Conservation (phyloP, 1,140 invertebrate genomes). For the Brevipalpus yothersi region DNA sequence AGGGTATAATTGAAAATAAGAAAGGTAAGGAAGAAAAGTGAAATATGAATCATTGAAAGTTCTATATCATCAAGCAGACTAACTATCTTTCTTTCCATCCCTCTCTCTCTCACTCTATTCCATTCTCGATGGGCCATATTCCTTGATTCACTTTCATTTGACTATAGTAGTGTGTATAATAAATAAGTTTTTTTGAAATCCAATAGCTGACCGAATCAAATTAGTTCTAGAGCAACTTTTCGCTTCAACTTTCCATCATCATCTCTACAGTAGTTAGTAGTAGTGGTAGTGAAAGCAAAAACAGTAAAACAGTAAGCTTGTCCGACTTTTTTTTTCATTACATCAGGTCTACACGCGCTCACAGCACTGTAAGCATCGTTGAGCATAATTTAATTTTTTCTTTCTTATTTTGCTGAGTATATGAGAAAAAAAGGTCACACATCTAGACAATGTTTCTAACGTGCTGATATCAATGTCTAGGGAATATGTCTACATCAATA, state of each 20-base stretch:
- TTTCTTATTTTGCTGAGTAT: too few species aligned
- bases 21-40: too few species aligned
- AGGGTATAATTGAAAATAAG: too few species aligned
- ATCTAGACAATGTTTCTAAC: too few species aligned
- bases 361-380: too few species aligned
- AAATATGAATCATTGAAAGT: too few species aligned
- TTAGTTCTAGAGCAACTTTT: not conserved
- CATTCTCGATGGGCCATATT: not conserved
- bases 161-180: not conserved
- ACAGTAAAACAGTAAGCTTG: not conserved
- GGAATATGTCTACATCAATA: too few species aligned
- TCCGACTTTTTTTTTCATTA: too few species aligned
- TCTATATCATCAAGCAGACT: not conserved
- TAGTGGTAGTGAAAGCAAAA: not conserved
- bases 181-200: not conserved
- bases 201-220: not conserved
- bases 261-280: not conserved
- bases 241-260: not conserved
- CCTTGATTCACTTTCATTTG: not conserved
- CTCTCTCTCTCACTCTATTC: not conserved
- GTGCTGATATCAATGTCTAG: too few species aligned
- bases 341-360: too few species aligned
- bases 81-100: not conserved
- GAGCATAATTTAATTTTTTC: too few species aligned
- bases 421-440: too few species aligned